phyloP scores from a whole-genome alignment of 2,797 vertebrate species.

The Phylloscopus collybita region DNA sequence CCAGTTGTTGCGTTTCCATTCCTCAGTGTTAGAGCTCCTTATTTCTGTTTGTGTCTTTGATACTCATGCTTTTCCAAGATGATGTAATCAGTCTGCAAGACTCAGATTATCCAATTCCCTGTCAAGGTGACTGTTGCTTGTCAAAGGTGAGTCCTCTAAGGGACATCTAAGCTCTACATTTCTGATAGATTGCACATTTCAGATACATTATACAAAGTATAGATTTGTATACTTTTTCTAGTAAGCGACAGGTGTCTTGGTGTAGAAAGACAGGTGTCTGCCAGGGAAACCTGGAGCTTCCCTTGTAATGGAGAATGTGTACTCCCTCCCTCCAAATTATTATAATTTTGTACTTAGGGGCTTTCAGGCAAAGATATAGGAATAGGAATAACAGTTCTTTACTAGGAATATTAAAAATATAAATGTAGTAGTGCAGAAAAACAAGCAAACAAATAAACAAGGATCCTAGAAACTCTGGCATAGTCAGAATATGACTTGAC shows the following conservation, averaged over 20 bases:
- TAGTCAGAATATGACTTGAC: too few species aligned
- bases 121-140: neutral
- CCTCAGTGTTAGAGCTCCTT: neutral
- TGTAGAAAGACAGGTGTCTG: too few species aligned
- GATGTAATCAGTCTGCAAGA: neutral
- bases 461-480: too few species aligned
- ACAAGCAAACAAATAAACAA: too few species aligned
- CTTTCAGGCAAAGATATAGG: too few species aligned
- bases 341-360: too few species aligned
- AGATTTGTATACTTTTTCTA: neutral
- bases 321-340: too few species aligned
- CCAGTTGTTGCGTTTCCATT: neutral
- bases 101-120: fast-evolving
- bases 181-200: fast-evolving
- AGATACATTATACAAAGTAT: neutral
- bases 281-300: too few species aligned
- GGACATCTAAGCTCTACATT: fast-evolving
- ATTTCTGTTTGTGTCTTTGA: neutral
- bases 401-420: too few species aligned
- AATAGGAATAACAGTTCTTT: too few species aligned
- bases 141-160: neutral
- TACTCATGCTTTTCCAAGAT: neutral
- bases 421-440: too few species aligned
- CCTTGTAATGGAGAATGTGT: too few species aligned
- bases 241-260: neutral